Base-by-base conservation (phyloP, 2,797 vertebrate genomes). In the Valencia hispanica region DNA sequence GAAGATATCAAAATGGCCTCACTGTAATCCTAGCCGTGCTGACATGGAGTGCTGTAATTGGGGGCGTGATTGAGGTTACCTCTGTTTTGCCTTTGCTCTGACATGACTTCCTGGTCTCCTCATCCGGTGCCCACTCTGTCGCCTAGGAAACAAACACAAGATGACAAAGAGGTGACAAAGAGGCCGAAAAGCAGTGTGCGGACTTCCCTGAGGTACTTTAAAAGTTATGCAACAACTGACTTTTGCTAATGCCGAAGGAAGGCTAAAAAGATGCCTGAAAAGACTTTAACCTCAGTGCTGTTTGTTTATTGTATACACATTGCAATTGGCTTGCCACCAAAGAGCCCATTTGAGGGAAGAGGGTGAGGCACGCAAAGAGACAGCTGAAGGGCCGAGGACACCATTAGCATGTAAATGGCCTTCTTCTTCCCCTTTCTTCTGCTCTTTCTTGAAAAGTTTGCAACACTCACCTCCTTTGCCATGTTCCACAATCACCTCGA, bases 21-120 rank as follows among this genome's bases (percentile, higher is more conserved):
- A 72, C 77, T 63, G 79, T 41, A 18, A 47, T 74, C n/a, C 81
- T 5, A 72, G 70, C 81, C 69, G 74, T 36, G n/a, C 88, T 82
- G 84, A 86, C 84, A 88, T 72, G 75, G 84, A 87, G 82, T 76
- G 82, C 55, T 85, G 82, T 88, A 86, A 93, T 91, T 89, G 87
- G 90, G 84, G 77, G 81, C 43, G 70, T 78, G 75, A 61, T 72
- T 1, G 75, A 85, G 85, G 88, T 94, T 95, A 96, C 98, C 97
- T 99, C 97, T 4, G 97, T 97, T 96, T 99, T 99, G 88, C 98
- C 98, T 96, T 99, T 99, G 95, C 98, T 99, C 94, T 98, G 98
- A 96, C 98, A 99, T 91, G 98, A 99, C 94, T 96, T 96, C 94
- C 96, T 96, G 70, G 97, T 99, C 84, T 99, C 97, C 92, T 99